Conservation (phyloP, 2,113 vertebrate species). For the Stigmatopora nigra region DNA sequence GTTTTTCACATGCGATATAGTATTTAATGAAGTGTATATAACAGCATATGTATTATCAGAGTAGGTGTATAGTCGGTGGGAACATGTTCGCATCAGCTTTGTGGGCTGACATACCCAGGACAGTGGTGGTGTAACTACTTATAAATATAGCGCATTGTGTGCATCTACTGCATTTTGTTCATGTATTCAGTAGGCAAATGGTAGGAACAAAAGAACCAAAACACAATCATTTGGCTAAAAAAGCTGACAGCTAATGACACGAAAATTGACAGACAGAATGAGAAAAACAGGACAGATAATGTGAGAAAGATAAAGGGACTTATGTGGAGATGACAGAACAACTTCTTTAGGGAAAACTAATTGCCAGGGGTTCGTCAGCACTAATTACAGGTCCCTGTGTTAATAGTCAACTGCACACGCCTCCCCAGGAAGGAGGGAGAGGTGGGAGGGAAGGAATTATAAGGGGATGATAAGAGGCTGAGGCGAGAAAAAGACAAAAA, state of each 20-base stretch:
- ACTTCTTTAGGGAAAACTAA: conserved; percentile 62
- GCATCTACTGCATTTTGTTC: conserved; percentile 17
- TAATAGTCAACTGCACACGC: conserved; percentile 67
- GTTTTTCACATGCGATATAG: not conserved
- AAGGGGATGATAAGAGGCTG: conserved; percentile 24
- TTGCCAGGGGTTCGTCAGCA: conserved; percentile 69
- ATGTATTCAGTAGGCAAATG: conserved; percentile 34
- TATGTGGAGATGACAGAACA: conserved; percentile 55
- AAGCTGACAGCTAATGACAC: conserved; percentile 48
- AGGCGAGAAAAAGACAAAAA: conserved; percentile 7
- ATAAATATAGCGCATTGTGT: conserved; percentile 42
- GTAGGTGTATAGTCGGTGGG: conserved; percentile 41
- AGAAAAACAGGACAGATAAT: conserved; percentile 31
- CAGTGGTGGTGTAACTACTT: conserved; percentile 35
- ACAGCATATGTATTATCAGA: conserved; percentile 21
- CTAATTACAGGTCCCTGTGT: conserved; percentile 71
- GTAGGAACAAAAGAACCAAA: conserved; percentile 37
- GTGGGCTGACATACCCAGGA: conserved; percentile 37
- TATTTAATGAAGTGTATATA: conserved; percentile 20
- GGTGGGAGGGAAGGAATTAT: conserved; percentile 33
- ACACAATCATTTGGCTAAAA: conserved; percentile 36
- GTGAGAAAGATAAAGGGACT: conserved; percentile 52
- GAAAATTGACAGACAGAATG: conserved; percentile 46
- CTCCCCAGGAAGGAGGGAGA: conserved; percentile 55
- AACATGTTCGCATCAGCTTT: conserved; percentile 31